Evolutionary conservation across 1,140 invertebrate genomes (phyloP), one percentile per base, ranked within the genome.

Genomic region (Lysiphlebus fabarum): DNA sequence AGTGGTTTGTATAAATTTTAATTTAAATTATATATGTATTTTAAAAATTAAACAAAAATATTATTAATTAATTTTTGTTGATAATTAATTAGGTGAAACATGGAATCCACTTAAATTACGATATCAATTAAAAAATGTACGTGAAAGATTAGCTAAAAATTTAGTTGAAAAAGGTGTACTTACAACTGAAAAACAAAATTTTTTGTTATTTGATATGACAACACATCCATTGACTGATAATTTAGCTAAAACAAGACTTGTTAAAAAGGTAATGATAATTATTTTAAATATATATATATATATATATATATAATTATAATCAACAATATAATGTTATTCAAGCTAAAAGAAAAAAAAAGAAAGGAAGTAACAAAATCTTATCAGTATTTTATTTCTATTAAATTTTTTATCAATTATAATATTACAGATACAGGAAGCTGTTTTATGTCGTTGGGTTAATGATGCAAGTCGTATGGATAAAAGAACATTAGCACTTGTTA

Each of bases 171-270:
- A 99, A 81, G 97, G 98, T 65, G 95, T 99, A n/a, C 85, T 99
- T 61, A 98, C 96, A 49, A 99, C 98, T 54, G 98, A 99, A 81
- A 99, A 99, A 83, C 97, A 99, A 81, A 99, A 99, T 82, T 99
- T 99, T 81, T 82, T 99, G 64, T 82, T 99, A 14, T 99, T 99
- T 82, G 98, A 99, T 83, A 99, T 99, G 96, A 99, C 98, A 33
- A 99, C 97, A 66, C 98, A 99, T 86, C 98, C 98, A 41, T 83
- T 99, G 43, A 95, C 92, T 54, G 96, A 99, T 79, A 92, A 92
- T 81, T 85, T 90, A 64, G 89, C 94, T n/a, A 99, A 99, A 84
- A 91, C 90, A 67, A 90, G 96, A 67, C 85, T 99, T 63, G 93
- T 99, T 42, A 98, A 98, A 84, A 97, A 96, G 86, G 91, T 93